Conservation (phyloP, 2,888 invertebrate genomes). For the Petrolisthes cinctipes region DNA sequence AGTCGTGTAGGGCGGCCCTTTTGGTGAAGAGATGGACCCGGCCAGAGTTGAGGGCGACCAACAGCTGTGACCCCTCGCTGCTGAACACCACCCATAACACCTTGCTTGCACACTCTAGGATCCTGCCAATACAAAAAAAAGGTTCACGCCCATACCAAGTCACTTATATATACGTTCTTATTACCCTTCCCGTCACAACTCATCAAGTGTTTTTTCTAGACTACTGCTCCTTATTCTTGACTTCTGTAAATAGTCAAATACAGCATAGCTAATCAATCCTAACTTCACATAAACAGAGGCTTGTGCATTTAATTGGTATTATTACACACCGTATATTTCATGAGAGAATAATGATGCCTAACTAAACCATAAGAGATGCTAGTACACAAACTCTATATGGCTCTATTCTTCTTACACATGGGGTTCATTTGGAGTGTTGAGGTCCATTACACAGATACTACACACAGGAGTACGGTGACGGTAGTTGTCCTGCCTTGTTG, state of each 20-base stretch:
- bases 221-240: too few species aligned
- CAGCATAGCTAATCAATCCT: too few species aligned
- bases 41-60: slow-evolving; percentile 51
- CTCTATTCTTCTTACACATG: slow-evolving; percentile 49
- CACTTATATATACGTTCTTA: too few species aligned
- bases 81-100: slow-evolving; percentile 49
- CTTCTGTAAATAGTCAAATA: too few species aligned
- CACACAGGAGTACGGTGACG: slow-evolving; percentile 72
- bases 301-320: too few species aligned
- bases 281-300: too few species aligned
- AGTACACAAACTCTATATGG: not conserved
- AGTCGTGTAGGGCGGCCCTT: slow-evolving; percentile 49
- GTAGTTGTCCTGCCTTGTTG: slow-evolving; percentile 45
- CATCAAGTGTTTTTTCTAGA: too few species aligned
- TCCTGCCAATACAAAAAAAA: slow-evolving; percentile 10
- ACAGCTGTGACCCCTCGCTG: slow-evolving; percentile 50
- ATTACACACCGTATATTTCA: too few species aligned
- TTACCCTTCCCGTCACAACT: too few species aligned
- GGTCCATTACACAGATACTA: slow-evolving; percentile 53
- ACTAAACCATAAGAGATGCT: not conserved
- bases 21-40: slow-evolving; percentile 50
- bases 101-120: slow-evolving; percentile 47
- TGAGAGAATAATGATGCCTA: not conserved
- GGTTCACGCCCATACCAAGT: too few species aligned
- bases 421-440: slow-evolving; percentile 58